Base-by-base conservation (phyloP, 37 sponge, comb jelly and placozoan species). In the Spongilla lacustris region DNA sequence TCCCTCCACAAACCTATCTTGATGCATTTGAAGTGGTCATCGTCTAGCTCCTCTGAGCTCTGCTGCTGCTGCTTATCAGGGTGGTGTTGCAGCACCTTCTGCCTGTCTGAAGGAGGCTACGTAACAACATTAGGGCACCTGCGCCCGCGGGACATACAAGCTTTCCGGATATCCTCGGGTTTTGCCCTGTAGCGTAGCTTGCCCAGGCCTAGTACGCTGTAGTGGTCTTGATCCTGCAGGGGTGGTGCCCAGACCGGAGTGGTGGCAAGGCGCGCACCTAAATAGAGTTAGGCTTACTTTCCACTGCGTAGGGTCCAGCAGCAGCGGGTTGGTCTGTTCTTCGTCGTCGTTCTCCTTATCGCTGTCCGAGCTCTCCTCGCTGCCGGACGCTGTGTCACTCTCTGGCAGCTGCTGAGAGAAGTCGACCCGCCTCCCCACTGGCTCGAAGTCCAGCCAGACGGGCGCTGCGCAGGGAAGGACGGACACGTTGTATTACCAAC, bases 211-310 rank as follows among this genome's bases (percentile, higher is more conserved):
- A 98, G 89, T 9, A 98, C 86, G 25, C 80, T 71, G 83, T 98
- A 98, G 80, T 98, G 99, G 73, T 98, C 99, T 78, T 98, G 99
- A 26, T 93, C 92, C 93, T 94, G 75, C 27, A 77, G 11, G 6
- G 66, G 34, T 6, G 75, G 75, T 19, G 4, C 9, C 25, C 36
- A 32, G 23, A 23, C 31, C 34, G 4, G 17, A 22, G 3, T 2
- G 22, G 12, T 26, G 48, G 30, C 13, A 19, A 13, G 75, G 30
- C 6, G 34, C 34, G 41, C 25, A 32, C n/a, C 75, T 33, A 74
- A 8, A 74, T 28, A 33, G 2, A 81, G 71, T 46, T 10, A 10
- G 31, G 22, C 35, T 24, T 77, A 88, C 89, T 73, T 93, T 93
- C 94, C 94, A 93, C 35, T 93, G 76, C 3, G 81, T 70, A 14